phyloP scores from a whole-genome alignment of 2,797 vertebrate species.

The Pitangus sulphuratus region DNA sequence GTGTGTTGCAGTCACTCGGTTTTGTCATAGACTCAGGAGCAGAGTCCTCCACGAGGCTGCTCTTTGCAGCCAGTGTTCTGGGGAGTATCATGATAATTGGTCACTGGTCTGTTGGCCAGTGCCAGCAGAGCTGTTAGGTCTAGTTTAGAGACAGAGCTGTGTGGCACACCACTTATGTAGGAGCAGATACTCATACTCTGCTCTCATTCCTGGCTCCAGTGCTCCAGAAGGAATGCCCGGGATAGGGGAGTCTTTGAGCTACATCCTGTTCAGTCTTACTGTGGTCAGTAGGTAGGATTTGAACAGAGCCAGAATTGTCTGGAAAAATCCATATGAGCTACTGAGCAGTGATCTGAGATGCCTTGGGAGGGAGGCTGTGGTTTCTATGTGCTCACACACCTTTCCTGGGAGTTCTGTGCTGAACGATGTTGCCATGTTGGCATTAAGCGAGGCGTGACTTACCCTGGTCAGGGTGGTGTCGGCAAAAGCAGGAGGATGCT shows the following conservation, averaged over 20 bases:
- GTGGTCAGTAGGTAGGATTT: background rate
- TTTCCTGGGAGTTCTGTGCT: background rate
- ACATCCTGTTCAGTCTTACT: background rate
- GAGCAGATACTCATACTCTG: background rate
- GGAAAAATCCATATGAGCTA: background rate
- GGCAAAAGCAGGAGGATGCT: background rate
- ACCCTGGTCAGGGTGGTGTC: background rate
- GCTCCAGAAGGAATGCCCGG: background rate
- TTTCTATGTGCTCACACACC: background rate
- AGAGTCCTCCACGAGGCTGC: background rate
- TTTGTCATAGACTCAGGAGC: background rate
- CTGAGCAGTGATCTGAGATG: background rate
- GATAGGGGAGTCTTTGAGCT: background rate
- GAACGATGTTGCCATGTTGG: background rate
- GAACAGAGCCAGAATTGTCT: background rate
- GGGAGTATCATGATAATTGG: background rate
- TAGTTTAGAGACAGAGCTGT: background rate
- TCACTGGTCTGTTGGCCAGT: background rate
- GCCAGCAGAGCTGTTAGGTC: background rate
- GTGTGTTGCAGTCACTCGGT: background rate
- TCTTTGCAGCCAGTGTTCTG: background rate
- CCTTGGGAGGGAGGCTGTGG: background rate
- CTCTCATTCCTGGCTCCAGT: background rate
- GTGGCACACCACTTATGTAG: background rate
- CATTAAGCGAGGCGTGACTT: background rate